Base-by-base conservation (phyloP, 1,140 invertebrate species). In the Achroia grisella region DNA sequence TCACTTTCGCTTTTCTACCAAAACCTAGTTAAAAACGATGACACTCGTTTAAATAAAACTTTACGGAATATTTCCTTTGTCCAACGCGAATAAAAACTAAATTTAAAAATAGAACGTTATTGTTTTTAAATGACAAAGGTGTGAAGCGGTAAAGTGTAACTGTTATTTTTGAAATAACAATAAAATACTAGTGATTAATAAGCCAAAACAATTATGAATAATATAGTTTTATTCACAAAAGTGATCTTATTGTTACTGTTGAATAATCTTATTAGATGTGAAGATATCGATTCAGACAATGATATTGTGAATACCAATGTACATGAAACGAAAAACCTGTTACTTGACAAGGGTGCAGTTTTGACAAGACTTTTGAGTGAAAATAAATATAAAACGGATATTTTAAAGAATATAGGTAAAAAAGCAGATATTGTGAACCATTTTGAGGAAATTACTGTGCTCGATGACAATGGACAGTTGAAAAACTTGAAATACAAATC, bases 401-500 rank as follows among this genome's bases (percentile, higher is more conserved):
- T 64, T 1, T 27, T 76, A 4, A 74, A 55, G 52, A 67, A 52
- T 34, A 39, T 71, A 4, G 67, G 67, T 0, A 54, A 54, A 45
- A 48, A 67, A 1, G 40, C 45, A 8, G 75, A 74, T 39, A 31
- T 47, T 0, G 72, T 78, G 0, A 77, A 80, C 51, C 48, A 71
- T 48, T 79, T 69, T 27, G 76, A 79, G 59, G 75, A 83, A 17
- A 76, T 83, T 32, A 81, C 71, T 1, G 59, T 81, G 10, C 52
- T 81, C 23, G 71, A 75, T 35, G 48, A 72, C 14, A 52, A 68
- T 28, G 79, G 79, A 44, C 49, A 76, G 10, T 53, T 81, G 9
- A 76, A 67, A 43, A 79, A 64, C 39, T 69, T 83, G 5, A 83
- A 81, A 54, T 77, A 50, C 11, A 81, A 76, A 57, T 68, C 75